phyloP scores from a whole-genome alignment of 2,888 invertebrate genomes.

The Ischnura elegans region DNA sequence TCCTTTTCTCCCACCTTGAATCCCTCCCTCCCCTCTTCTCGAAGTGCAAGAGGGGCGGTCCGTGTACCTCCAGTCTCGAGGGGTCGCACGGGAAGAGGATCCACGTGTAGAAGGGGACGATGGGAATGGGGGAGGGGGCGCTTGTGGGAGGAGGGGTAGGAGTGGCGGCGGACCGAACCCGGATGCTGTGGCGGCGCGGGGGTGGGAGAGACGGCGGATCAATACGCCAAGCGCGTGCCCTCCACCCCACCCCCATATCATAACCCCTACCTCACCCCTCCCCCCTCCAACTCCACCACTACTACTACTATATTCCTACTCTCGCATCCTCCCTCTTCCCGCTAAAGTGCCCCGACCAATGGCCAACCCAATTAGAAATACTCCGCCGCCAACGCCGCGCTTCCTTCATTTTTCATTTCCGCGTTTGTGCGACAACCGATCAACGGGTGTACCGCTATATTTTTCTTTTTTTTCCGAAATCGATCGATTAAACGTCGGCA shows the following conservation, averaged over 20 bases:
- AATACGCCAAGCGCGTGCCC: constrained; percentile 17
- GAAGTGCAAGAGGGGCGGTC: background rate
- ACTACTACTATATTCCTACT: too few relatives aligned
- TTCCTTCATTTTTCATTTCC: background rate
- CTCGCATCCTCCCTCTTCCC: too few relatives aligned
- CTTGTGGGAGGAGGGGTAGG: background rate
- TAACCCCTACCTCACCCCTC: too few relatives aligned
- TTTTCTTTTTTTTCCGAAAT: background rate
- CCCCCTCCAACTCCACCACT: too few relatives aligned
- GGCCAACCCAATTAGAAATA: constrained; percentile 38
- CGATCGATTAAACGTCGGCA: background rate
- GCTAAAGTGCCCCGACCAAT: background rate
- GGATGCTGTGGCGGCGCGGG: constrained; percentile 40
- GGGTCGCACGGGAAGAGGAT: background rate
- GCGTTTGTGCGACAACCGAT: background rate
- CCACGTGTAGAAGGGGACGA: background rate
- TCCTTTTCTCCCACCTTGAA: background rate
- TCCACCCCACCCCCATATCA: too few relatives aligned
- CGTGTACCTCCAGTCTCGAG: background rate
- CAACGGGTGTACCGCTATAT: background rate
- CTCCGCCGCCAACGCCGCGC: background rate
- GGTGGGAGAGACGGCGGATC: constrained; percentile 26
- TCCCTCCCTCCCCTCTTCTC: too few relatives aligned
- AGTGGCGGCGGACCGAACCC: constrained; percentile 50
- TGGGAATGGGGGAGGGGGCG: background rate